These are phyloP conservation scores for Lepidurus apus DNA, from an alignment of 1,140 invertebrate genomes.

Conservation along the genomic window DNA sequence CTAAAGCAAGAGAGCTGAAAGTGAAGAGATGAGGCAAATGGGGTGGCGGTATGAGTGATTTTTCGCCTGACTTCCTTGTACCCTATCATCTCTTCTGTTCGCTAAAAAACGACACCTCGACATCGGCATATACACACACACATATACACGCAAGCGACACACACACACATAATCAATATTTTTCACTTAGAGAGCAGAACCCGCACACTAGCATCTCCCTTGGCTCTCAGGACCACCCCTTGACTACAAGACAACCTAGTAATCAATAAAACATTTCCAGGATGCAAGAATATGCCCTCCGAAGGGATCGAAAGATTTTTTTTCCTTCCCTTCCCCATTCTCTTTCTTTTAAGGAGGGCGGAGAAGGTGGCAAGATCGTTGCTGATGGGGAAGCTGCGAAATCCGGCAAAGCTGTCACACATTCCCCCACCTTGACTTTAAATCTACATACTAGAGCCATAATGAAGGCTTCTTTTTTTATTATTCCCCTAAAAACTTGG, in stretches of 20 bases:
- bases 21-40: not conserved
- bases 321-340: not conserved
- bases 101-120: conserved; percentile 10
- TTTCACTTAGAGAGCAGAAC: conserved; percentile 10
- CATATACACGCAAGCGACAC: not conserved
- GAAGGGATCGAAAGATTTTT: not conserved
- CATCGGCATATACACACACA: conserved; percentile 5
- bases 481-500: not conserved
- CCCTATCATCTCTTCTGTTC: conserved; percentile 9
- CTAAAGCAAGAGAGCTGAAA: not conserved
- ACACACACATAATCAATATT: conserved; percentile 15
- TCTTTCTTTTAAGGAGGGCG: not conserved
- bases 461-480: conserved; percentile 11
- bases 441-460: conserved; percentile 2
- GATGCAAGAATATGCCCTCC: not conserved
- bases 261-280: conserved; percentile 16
- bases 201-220: conserved; percentile 1
- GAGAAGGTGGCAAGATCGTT: not conserved
- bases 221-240: not conserved
- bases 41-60: conserved; percentile 20
- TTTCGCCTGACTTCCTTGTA: conserved; percentile 21
- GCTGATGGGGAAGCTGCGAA: not conserved
- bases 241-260: conserved; percentile 19
- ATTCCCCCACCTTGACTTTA: conserved; percentile 7
- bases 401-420: conserved; percentile 7